Evolutionary conservation across 2,113 vertebrate genomes (phyloP).

Genomic region (Gasterosteus aculeatus): DNA sequence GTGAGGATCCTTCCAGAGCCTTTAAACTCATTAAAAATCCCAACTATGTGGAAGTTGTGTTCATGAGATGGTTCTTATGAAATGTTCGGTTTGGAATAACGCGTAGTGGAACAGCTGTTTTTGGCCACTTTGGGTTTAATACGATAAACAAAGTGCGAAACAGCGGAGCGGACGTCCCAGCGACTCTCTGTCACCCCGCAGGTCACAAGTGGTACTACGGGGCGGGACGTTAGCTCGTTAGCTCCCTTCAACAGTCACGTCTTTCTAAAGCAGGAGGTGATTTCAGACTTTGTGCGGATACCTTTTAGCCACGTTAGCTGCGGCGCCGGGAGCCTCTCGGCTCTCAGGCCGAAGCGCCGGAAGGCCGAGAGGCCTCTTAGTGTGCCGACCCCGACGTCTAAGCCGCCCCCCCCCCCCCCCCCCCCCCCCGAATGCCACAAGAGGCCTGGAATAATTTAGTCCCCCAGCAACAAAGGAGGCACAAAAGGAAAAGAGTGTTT

Average conservation of each 20-base stretch:
- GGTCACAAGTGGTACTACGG: background rate
- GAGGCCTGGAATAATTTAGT: slow-evolving; percentile 91
- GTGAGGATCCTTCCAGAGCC: slow-evolving; percentile 39
- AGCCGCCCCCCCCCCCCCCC: no score
- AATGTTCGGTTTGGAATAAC: no score
- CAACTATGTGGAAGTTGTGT: no score
- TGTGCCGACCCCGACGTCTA: slow-evolving; percentile 84
- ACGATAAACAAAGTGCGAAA: background rate
- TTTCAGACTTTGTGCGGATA: background rate
- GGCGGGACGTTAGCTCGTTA: no score
- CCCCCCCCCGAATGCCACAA: slow-evolving; percentile 90
- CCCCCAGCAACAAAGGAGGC: slow-evolving; percentile 86
- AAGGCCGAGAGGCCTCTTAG: slow-evolving; percentile 42
- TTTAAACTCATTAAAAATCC: no score
- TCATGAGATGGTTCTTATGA: no score
- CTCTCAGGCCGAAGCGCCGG: slow-evolving; percentile 25
- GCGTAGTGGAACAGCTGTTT: no score
- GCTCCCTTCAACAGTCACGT: no score
- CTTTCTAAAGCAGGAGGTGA: background rate
- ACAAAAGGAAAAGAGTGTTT: slow-evolving; percentile 61
- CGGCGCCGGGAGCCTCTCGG: slow-evolving; percentile 20
- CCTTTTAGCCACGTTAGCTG: background rate
- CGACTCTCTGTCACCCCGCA: background rate
- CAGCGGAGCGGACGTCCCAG: background rate
- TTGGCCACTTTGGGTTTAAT: background rate